Evolutionary conservation across 2,113 vertebrate species (phyloP).

Genomic region (Microcebus jonahi): DNA sequence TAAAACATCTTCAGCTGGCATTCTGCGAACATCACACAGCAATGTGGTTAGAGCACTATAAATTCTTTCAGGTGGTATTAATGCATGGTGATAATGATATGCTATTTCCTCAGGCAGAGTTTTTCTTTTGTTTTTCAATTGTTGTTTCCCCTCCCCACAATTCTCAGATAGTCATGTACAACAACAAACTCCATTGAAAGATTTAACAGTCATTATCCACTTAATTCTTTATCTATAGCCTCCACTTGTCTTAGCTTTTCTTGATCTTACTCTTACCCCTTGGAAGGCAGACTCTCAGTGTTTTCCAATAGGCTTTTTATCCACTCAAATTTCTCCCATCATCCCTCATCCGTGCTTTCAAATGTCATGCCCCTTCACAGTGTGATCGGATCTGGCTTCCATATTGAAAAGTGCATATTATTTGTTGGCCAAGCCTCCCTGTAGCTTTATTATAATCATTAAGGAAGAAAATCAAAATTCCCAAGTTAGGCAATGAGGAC

Average conservation of each 20-base stretch:
- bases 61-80: not conserved
- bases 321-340: not conserved
- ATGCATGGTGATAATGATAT: not conserved
- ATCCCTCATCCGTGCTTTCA: not conserved
- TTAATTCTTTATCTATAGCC: not conserved
- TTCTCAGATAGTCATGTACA: not conserved
- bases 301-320: not conserved
- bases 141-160: not conserved
- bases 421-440: not conserved
- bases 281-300: not conserved
- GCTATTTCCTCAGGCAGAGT: not conserved
- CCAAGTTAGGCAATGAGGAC: not conserved
- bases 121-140: not conserved
- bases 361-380: not conserved
- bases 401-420: not conserved
- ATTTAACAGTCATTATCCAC: not conserved
- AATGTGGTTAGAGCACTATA: fast-evolving
- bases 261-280: not conserved
- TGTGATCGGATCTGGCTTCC: not conserved
- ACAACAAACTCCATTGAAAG: not conserved
- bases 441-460: not conserved
- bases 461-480: not conserved
- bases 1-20: not conserved
- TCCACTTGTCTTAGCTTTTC: not conserved
- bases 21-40: not conserved